Evolutionary conservation across 1,140 invertebrate species (phyloP), one percentile per base, ranked within the genome.

Genomic region (Eufriesea mexicana): DNA sequence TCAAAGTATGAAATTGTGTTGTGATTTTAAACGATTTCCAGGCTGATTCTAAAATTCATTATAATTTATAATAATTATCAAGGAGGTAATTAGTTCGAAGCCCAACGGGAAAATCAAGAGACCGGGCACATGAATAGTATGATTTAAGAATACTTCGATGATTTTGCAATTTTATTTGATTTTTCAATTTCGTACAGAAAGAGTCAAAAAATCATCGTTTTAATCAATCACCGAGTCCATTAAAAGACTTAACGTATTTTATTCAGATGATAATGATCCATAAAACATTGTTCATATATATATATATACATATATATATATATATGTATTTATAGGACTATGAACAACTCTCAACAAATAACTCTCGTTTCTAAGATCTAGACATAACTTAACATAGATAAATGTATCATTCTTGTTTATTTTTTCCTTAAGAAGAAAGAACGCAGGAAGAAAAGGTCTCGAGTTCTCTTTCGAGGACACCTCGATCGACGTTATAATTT

Each of bases 201-300:
- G 12, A 51, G 2, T 72, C 23, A 25, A 35, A 25, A 35, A 67
- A 67, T 67, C 64, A 67, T 67, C 35, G 42, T 14, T 47, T 71
- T 0, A 10, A 82, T 86, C 20, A 62, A 73, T 62, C 59, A 68
- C 57, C 42, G 45, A 66, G 54, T 75, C 6, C 47, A 25, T 90
- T 92, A 92, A 92, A 92, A 92, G 91, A 92, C 90, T 89, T 91
- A 90, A 91, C 88, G 88, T 91, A 89, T 86, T 92, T 91, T 92
- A 92, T 92, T 92, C 86, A 89, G 90, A 89, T 90, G 86, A 88
- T 91, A 91, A 91, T 92, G 88, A 90, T 91, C 87, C 89, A 91
- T 91, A 91, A 91, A 92, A 92, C 90, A 91, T 91, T 89, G 86
- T 90, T 90, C 84, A 83, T 90, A 89, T 89, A 89, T 84, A 85